A percentile compares a stretch with the other conserved stretches of the same genome.
Conservation (phyloP, 1,140 invertebrate species). For the Hormaphis cornu region DNA sequence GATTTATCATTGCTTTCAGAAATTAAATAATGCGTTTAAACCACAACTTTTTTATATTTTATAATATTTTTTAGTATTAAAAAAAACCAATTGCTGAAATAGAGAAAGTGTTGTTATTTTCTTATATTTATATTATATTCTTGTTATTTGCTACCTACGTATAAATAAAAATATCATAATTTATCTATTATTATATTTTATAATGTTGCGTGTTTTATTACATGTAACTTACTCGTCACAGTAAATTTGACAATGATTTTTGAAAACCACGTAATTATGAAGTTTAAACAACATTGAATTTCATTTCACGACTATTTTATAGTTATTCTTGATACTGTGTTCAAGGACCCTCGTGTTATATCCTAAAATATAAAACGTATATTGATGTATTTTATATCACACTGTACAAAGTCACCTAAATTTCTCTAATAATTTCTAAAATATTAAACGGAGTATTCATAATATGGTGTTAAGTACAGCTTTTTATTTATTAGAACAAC, state of each 20-base stretch:
- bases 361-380: neutral
- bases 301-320: constrained; percentile 5
- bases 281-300: constrained; percentile 10
- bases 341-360: constrained; percentile 4
- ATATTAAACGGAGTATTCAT: neutral
- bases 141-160: too few relatives aligned
- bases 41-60: too few relatives aligned
- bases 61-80: too few relatives aligned
- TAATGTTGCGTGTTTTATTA: too few relatives aligned
- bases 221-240: neutral
- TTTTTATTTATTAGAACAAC: neutral
- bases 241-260: constrained; percentile 7
- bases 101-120: too few relatives aligned
- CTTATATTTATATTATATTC: too few relatives aligned
- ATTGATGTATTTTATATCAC: neutral
- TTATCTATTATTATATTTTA: too few relatives aligned
- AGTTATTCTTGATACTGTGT: neutral
- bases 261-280: constrained; percentile 23
- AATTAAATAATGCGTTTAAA: too few relatives aligned
- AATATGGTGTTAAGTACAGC: neutral
- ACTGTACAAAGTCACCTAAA: neutral
- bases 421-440: constrained; percentile 7
- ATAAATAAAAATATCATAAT: too few relatives aligned
- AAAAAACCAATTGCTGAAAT: too few relatives aligned
- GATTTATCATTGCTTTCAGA: too few relatives aligned